These are phyloP conservation scores for Aldrovandia affinis DNA, from an alignment of 2,797 vertebrate genomes.

Conservation along the genomic window DNA sequence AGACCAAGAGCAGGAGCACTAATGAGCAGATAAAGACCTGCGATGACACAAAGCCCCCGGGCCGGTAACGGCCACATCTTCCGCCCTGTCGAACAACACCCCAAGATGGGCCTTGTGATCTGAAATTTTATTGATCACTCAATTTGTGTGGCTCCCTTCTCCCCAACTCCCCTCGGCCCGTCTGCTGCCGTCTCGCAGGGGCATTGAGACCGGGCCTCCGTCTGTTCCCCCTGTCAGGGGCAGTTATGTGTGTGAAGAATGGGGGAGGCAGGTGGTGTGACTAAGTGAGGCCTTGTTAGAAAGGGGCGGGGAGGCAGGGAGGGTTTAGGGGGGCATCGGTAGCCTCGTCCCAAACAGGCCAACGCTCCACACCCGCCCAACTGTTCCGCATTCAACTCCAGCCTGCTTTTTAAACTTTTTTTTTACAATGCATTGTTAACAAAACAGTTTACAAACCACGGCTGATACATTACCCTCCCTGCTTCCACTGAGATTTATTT, in stretches of 20 bases:
- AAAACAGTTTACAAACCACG: slow-evolving; percentile 95
- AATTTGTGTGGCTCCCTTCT: slow-evolving; percentile 78
- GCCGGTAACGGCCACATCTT: slow-evolving; percentile 37
- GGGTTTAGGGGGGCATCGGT: slow-evolving; percentile 64
- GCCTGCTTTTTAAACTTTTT: slow-evolving; percentile 73
- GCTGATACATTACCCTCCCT: slow-evolving; percentile 80
- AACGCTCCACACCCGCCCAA: slow-evolving; percentile 91
- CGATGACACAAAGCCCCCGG: slow-evolving; percentile 38
- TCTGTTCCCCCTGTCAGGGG: slow-evolving; percentile 86
- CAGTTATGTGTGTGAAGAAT: slow-evolving; percentile 85
- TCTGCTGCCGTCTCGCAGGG: slow-evolving; percentile 77
- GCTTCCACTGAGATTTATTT: slow-evolving; percentile 79
- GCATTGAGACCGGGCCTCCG: slow-evolving; percentile 70
- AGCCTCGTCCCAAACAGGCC: slow-evolving; percentile 85
- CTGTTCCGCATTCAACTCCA: slow-evolving; percentile 93
- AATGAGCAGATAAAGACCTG: slow-evolving; percentile 35
- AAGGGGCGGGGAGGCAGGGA: slow-evolving; percentile 71
- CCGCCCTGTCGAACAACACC: slow-evolving; percentile 67
- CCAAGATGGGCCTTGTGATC: slow-evolving; percentile 65
- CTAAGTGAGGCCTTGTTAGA: slow-evolving; percentile 87
- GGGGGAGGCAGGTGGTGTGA: slow-evolving; percentile 98
- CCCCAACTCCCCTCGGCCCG: slow-evolving; percentile 72
- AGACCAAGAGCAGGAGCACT: slow-evolving; percentile 24
- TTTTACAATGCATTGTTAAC: slow-evolving; percentile 94
- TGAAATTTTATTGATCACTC: slow-evolving; percentile 86